phyloP scores from a whole-genome alignment of 2,113 vertebrate genomes.

The Amia ocellicauda region DNA sequence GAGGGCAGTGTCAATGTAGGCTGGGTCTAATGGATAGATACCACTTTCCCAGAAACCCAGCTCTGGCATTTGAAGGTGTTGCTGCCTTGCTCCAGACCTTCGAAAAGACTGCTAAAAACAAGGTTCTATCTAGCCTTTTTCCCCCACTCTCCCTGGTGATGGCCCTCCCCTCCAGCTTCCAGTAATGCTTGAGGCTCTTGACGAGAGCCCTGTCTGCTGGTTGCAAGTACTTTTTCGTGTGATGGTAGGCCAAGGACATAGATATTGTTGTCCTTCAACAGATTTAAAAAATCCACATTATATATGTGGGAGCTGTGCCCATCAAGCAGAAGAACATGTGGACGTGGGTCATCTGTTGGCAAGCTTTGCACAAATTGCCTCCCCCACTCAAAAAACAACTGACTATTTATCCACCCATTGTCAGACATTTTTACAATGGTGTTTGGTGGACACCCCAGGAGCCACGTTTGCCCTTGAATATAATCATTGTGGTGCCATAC shows the following conservation, averaged over 20 bases:
- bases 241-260: slow-evolving; percentile 10
- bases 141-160: slow-evolving; percentile 15
- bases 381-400: slow-evolving; percentile 23
- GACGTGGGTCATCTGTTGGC: slow-evolving; percentile 20
- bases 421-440: slow-evolving; percentile 14
- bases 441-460: slow-evolving; percentile 14
- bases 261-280: slow-evolving; percentile 27
- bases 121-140: slow-evolving; percentile 9
- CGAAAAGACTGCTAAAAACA: slow-evolving; percentile 13
- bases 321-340: slow-evolving; percentile 27
- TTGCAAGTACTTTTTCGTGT: slow-evolving; percentile 11
- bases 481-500: slow-evolving; percentile 15
- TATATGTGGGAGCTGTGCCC: slow-evolving; percentile 9
- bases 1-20: neutral
- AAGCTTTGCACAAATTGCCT: slow-evolving; percentile 11
- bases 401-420: slow-evolving; percentile 27
- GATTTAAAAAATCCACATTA: slow-evolving; percentile 22
- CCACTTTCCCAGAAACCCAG: slow-evolving; percentile 11
- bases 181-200: slow-evolving; percentile 20
- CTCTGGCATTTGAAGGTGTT: slow-evolving; percentile 12
- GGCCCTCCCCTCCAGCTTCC: slow-evolving; percentile 19
- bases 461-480: slow-evolving; percentile 29
- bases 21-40: slow-evolving; percentile 1
- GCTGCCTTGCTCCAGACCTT: slow-evolving; percentile 17
- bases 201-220: slow-evolving; percentile 18